Conservation (phyloP, 2,113 vertebrate species). For the Bubo bubo region DNA sequence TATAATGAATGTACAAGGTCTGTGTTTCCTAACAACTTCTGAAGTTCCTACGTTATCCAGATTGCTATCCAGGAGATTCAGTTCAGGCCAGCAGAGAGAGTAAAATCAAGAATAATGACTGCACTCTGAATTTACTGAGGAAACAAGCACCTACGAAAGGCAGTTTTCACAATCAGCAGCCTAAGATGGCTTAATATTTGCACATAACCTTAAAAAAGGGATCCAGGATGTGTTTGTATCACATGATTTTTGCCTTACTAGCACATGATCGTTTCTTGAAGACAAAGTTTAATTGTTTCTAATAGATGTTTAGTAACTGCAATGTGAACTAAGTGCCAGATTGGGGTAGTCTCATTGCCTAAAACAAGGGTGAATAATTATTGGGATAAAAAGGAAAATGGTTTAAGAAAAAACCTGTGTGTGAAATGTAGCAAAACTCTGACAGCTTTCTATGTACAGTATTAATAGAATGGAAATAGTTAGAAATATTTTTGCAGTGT, state of each 20-base stretch:
- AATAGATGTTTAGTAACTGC: conserved; percentile 49
- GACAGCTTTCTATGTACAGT: conserved; percentile 82
- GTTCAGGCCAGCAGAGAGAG: conserved; percentile 21
- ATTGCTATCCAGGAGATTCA: conserved; percentile 9
- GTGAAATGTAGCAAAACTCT: conserved; percentile 75
- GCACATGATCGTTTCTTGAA: conserved; percentile 60
- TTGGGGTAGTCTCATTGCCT: conserved; percentile 56
- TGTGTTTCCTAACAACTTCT: conserved; percentile 48
- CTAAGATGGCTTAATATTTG: conserved; percentile 52
- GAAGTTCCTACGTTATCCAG: conserved; percentile 12
- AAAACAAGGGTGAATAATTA: conserved; percentile 19
- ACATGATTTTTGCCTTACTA: conserved; percentile 80
- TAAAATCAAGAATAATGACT: neutral
- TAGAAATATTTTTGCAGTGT: conserved; percentile 82
- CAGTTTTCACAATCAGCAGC: conserved; percentile 57
- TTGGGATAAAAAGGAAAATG: conserved; percentile 43
- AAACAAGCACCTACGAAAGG: conserved; percentile 19
- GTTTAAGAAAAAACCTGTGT: conserved; percentile 57
- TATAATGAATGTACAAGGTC: conserved; percentile 65
- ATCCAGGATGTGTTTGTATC: conserved; percentile 45
- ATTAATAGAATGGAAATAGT: conserved; percentile 76
- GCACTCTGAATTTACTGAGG: neutral
- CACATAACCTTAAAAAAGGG: conserved; percentile 57
- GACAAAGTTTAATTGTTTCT: conserved; percentile 42
- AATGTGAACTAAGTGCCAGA: conserved; percentile 75